These are phyloP conservation scores for Loripinus fragilis DNA, from an alignment of 2,888 invertebrate species.

Conservation along the genomic window DNA sequence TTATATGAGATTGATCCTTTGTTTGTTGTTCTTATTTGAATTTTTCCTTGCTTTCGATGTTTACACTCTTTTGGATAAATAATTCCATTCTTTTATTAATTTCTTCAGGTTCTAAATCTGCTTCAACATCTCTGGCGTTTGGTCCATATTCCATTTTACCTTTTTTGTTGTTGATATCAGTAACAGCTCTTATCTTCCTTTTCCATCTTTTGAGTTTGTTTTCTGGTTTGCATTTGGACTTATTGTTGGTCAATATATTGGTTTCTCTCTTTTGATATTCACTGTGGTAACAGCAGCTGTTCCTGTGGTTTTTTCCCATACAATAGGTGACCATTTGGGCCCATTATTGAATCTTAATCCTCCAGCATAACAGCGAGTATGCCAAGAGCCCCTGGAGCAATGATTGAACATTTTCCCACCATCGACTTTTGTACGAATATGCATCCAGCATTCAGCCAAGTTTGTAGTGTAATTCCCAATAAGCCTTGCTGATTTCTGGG, in stretches of 20 bases:
- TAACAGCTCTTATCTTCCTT: neutral
- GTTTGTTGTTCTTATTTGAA: constrained; percentile 6
- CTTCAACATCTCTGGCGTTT: neutral
- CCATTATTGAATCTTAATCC: constrained; percentile 19
- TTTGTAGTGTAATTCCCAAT: constrained; percentile 34
- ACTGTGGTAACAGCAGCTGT: neutral
- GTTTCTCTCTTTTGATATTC: neutral
- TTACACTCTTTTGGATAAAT: neutral
- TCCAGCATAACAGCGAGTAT: constrained; percentile 31
- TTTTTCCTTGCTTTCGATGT: neutral
- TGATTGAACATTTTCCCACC: constrained; percentile 29
- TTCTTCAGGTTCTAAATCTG: neutral
- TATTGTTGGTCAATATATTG: neutral
- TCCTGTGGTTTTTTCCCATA: neutral
- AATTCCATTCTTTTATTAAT: neutral
- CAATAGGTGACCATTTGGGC: constrained; percentile 32
- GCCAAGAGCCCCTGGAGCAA: constrained; percentile 20
- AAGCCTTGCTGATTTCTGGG: constrained; percentile 19
- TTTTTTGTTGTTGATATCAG: neutral
- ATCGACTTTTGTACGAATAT: constrained; percentile 30
- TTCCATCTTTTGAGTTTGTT: neutral
- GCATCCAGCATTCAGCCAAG: constrained; percentile 34
- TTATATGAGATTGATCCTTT: neutral
- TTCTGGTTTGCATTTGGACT: neutral
- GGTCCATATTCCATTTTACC: constrained; percentile 21